Evolutionary conservation across 2,797 vertebrate genomes (phyloP), one percentile per base, ranked within the genome.

Genomic region (Anisognathus igniventris): DNA sequence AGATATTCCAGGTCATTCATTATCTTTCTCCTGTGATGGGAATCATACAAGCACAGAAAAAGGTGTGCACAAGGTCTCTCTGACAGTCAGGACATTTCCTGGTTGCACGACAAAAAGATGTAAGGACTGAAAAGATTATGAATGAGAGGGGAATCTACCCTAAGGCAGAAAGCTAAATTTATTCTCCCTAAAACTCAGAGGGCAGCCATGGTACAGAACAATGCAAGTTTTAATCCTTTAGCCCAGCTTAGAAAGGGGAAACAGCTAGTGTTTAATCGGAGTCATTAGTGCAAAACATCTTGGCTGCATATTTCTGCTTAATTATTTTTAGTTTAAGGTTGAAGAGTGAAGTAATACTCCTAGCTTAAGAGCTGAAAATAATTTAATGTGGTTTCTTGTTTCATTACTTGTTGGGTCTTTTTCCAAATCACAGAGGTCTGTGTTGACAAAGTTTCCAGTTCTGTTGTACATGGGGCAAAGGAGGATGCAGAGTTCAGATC

Each of bases 1-100:
- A 74, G 15, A 33, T 37, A 27, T 61, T 35, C 18, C 35, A 35
- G 22, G 27, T 53, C 0, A 2, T 45, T 53, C 0, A 2, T 45
- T 77, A 40, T 76, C 23, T 53, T 80, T 70, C 40, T 65, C 10
- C 61, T n/a, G 14, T 2, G 3, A 51, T 0, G 0, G 27, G 6
- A 89, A 8, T 27, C 24, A 39, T 6, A 7, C 10, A 84, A 53
- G 22, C 4, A 67, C 14, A 40, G 56, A n/a, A 12, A 24, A 60
- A 51, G 21, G 10, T 5, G 1, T 13, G 3, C 40, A n/a, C 22
- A 48, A 14, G 13, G 17, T 9, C 14, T 60, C 30, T 71, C 37
- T 47, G 25, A 37, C 56, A 56, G 12, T 40, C 53, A 83, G 35
- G 25, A 39, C 4, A 40, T 75, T 50, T 75, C 9, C 7, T 64